Percentiles rank a stretch among this genome's conserved stretches.
phyloP scores from a whole-genome alignment of 2,888 invertebrate genomes.

The Drosophila mimetica region DNA sequence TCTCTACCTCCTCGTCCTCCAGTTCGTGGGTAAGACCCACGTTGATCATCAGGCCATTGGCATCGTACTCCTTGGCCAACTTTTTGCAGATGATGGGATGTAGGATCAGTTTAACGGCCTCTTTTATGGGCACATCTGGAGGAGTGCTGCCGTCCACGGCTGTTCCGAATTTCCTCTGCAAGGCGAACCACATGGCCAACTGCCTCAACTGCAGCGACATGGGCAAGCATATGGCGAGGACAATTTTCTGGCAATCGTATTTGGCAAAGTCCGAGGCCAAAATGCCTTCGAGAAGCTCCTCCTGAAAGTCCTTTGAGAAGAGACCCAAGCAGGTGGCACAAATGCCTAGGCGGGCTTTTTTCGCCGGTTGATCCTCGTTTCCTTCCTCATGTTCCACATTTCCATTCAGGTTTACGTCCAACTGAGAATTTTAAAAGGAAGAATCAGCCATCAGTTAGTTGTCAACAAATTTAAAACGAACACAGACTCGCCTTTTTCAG shows the following conservation, averaged over 20 bases:
- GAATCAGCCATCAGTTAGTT: not conserved
- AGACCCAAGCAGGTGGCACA: slow-evolving; percentile 91
- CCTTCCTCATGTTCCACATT: not conserved
- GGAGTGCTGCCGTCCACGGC: slow-evolving; percentile 82
- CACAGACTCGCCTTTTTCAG: slow-evolving; percentile 85
- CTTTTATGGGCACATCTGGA: slow-evolving; percentile 88
- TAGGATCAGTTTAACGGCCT: slow-evolving; percentile 91
- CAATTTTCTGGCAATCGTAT: slow-evolving; percentile 88
- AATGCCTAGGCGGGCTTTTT: slow-evolving; percentile 85
- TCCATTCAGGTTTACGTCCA: slow-evolving; percentile 56
- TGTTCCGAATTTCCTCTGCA: slow-evolving; percentile 86
- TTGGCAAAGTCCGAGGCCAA: slow-evolving; percentile 85
- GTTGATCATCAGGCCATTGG: slow-evolving; percentile 85
- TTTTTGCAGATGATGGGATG: slow-evolving; percentile 86
- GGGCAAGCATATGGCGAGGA: slow-evolving; percentile 90
- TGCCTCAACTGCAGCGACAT: slow-evolving; percentile 88
- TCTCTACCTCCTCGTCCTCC: slow-evolving; percentile 87
- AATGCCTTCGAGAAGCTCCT: slow-evolving; percentile 86
- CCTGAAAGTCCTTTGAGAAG: slow-evolving; percentile 86
- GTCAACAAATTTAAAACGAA: not conserved
- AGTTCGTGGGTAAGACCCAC: slow-evolving; percentile 85
- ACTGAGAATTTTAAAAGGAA: slow-evolving; percentile 38
- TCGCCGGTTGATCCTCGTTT: slow-evolving; percentile 66
- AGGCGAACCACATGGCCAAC: slow-evolving; percentile 87
- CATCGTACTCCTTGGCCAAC: slow-evolving; percentile 86